phyloP scores from a whole-genome alignment of 2,888 invertebrate genomes.

The Dastarcus helophoroides region DNA sequence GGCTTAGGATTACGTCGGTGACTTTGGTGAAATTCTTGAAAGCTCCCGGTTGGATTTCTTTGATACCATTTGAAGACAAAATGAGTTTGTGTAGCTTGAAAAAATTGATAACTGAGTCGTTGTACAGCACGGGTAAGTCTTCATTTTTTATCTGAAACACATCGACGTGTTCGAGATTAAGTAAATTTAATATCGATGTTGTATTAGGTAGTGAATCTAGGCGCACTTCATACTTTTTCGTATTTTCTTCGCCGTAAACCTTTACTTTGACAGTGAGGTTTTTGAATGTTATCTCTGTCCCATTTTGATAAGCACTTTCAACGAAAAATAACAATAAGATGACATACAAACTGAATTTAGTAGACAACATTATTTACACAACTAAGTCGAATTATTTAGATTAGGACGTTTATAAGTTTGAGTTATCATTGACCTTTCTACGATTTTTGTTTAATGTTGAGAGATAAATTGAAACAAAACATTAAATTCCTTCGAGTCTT shows the following conservation, averaged over 20 bases:
- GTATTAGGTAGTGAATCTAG: no score
- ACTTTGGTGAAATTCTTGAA: slow-evolving; percentile 5
- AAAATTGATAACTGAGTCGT: slow-evolving; percentile 5
- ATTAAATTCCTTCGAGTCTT: no score
- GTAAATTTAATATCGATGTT: no score
- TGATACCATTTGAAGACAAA: slow-evolving; percentile 4
- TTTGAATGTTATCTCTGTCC: not conserved
- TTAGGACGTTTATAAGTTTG: not conserved
- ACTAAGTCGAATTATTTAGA: not conserved
- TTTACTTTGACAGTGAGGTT: not conserved
- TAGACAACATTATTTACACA: not conserved
- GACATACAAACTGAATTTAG: not conserved
- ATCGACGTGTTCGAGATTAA: no score
- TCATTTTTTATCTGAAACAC: slow-evolving; percentile 4
- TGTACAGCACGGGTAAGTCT: slow-evolving; percentile 7
- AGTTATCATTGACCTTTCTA: slow-evolving; percentile 1
- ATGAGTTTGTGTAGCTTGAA: slow-evolving; percentile 4
- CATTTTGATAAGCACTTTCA: slow-evolving; percentile 1
- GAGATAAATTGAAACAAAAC: no score
- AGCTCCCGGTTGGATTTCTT: slow-evolving; percentile 5
- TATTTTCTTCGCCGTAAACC: not conserved
- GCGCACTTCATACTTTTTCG: no score
- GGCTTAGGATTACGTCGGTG: slow-evolving; percentile 5
- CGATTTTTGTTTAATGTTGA: no score
- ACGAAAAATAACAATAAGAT: not conserved